Percentiles rank a stretch among this genome's conserved stretches.
Evolutionary conservation across 2,888 invertebrate species (phyloP).

Genomic region (Colostygia pectinataria): DNA sequence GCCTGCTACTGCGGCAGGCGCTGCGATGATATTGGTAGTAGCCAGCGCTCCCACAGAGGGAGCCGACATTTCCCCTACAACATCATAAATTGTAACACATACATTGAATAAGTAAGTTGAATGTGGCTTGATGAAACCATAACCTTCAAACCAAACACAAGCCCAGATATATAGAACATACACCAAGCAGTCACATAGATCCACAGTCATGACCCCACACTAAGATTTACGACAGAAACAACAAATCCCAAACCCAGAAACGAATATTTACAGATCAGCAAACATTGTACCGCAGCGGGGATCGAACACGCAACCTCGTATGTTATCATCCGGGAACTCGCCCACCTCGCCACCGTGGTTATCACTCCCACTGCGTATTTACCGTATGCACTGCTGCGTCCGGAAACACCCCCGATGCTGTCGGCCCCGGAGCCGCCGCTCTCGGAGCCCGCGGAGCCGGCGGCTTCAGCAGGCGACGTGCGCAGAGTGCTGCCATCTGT

Average conservation of each 20-base stretch:
- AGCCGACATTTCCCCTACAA: conserved; percentile 72
- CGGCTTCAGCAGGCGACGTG: conserved; percentile 72
- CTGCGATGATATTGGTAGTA: conserved; percentile 49
- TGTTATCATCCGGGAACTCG: too few species aligned
- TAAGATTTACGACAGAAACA: too few species aligned
- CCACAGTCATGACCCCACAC: too few species aligned
- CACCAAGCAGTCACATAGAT: too few species aligned
- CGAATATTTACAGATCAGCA: too few species aligned
- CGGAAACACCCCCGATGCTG: conserved; percentile 97
- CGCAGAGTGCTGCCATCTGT: conserved; percentile 96
- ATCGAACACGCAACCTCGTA: too few species aligned
- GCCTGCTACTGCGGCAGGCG: conserved; percentile 61
- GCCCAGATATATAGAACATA: too few species aligned
- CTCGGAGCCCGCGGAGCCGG: conserved; percentile 88
- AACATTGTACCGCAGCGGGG: too few species aligned
- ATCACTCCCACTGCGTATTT: conserved; percentile 23
- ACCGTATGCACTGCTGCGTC: conserved; percentile 95
- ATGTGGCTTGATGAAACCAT: too few species aligned
- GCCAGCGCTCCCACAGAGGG: conserved; percentile 55
- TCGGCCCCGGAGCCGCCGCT: conserved; percentile 96
- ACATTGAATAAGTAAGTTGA: not conserved
- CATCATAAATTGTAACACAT: conserved; percentile 35
- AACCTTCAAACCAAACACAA: too few species aligned
- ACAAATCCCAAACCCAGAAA: too few species aligned
- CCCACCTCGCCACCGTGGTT: too few species aligned